Percentiles rank a stretch among this genome's conserved stretches.
Conservation (phyloP, 2,113 vertebrate genomes). For the Ranitomeya imitator region DNA sequence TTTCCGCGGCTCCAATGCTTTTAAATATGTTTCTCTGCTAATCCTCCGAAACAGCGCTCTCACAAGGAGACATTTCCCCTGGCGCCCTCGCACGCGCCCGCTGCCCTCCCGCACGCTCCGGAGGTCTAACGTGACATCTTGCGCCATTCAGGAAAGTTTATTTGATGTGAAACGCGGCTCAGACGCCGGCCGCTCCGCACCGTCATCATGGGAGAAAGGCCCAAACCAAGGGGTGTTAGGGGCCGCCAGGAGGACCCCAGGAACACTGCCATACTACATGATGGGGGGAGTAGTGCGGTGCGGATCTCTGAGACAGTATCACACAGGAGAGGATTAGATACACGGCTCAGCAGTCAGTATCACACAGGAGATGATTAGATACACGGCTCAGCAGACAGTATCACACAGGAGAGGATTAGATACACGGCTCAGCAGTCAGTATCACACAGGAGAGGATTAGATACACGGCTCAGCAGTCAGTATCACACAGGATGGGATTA, state of each 20-base stretch:
- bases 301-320: neutral
- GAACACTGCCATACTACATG: neutral
- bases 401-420: neutral
- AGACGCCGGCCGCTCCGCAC: neutral
- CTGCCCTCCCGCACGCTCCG: neutral
- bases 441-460: neutral
- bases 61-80: slow-evolving; percentile 41
- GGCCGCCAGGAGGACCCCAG: neutral
- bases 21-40: slow-evolving; percentile 55
- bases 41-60: slow-evolving; percentile 28
- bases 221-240: neutral
- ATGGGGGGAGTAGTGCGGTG: neutral
- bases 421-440: neutral
- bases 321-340: neutral
- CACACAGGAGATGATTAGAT: neutral
- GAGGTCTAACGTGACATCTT: slow-evolving; percentile 5
- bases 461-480: neutral
- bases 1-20: slow-evolving; percentile 46
- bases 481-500: neutral
- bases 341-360: neutral
- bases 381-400: neutral
- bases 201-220: neutral
- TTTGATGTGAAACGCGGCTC: slow-evolving; percentile 2
- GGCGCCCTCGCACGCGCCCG: neutral
- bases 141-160: neutral